Evolutionary conservation across 2,113 vertebrate genomes (phyloP), one percentile per base, ranked within the genome.

Genomic region (Pachycephala philippinensis): DNA sequence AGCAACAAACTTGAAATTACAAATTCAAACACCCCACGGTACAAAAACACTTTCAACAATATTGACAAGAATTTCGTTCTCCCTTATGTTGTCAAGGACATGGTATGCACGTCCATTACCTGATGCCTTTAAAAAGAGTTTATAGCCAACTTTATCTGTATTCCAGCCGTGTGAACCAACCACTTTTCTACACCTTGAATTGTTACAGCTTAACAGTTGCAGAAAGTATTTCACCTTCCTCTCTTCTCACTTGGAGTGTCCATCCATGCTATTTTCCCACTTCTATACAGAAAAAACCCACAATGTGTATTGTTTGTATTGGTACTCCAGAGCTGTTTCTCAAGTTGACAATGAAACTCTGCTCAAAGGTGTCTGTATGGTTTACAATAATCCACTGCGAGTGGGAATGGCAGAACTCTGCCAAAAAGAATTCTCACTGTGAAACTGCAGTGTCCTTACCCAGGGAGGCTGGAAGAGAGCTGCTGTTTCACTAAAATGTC

Each of bases 11-110:
- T 31, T 63, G 57, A 65, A 69, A 65, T 65, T 90, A 72, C 57
- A 82, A 11, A 78, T 42, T 79, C 21, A 69, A 80, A 49, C 13
- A 59, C 6, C 3, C 2, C 12, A 30, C 0, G 0, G 11, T 39
- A 75, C 18, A 65, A 53, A 92, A 42, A 5, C 23, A 30, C 11
- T 17, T 50, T 60, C 57, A 71, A 47, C 8, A 59, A 76, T 28
- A 71, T 7, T 30, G 15, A 11, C 33, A 61, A 53, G 5, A n/a
- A 3, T 31, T 69, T 26, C n/a, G 30, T 53, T 81, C 49, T 61
- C 12, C 26, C 10, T 81, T 47, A 13, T 4, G 2, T 16, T 77
- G 8, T 37, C 79, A 61, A 60, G 64, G 22, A 31, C 21, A 28
- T 8, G 16, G 11, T 37, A 40, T 28, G 37, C 6, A 72, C 40